Percentiles rank a stretch among this genome's conserved stretches.
These are phyloP conservation scores for Coleophora flavipennella DNA, from an alignment of 2,888 invertebrate species.

Conservation along the genomic window DNA sequence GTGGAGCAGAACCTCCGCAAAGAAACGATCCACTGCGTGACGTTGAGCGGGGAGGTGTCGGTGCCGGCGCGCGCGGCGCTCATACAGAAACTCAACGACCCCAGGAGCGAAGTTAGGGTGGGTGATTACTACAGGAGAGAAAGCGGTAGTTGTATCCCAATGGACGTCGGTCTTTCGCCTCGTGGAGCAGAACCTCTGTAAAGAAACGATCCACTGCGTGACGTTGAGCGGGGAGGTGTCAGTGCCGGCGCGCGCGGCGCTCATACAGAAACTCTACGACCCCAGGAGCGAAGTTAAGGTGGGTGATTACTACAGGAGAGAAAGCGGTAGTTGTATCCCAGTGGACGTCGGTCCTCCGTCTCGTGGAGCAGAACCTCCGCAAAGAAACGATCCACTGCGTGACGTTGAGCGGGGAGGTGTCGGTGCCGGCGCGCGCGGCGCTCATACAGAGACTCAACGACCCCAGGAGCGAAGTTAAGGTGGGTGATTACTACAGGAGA, in stretches of 20 bases:
- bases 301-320: slow-evolving; percentile 50
- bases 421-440: slow-evolving; percentile 79
- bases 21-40: slow-evolving; percentile 68
- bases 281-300: slow-evolving; percentile 71
- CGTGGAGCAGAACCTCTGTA: slow-evolving; percentile 70
- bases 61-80: slow-evolving; percentile 80
- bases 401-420: slow-evolving; percentile 83
- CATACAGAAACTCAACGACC: slow-evolving; percentile 80
- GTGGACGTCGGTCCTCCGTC: slow-evolving; percentile 81
- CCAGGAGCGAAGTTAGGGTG: slow-evolving; percentile 70
- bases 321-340: slow-evolving; percentile 93
- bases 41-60: slow-evolving; percentile 83
- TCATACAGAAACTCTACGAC: slow-evolving; percentile 81
- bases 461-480: slow-evolving; percentile 68
- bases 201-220: slow-evolving; percentile 66
- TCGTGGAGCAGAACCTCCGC: slow-evolving; percentile 70
- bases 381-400: slow-evolving; percentile 66
- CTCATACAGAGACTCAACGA: slow-evolving; percentile 82
- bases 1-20: slow-evolving; percentile 76
- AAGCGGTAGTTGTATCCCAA: slow-evolving; percentile 91
- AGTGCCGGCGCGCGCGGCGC: slow-evolving; percentile 78
- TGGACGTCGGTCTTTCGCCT: slow-evolving; percentile 81
- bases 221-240: slow-evolving; percentile 84
- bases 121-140: slow-evolving; percentile 63
- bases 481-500: slow-evolving; percentile 58